Base-by-base conservation (phyloP, 2,113 vertebrate species). In the Ciconia stormi region DNA sequence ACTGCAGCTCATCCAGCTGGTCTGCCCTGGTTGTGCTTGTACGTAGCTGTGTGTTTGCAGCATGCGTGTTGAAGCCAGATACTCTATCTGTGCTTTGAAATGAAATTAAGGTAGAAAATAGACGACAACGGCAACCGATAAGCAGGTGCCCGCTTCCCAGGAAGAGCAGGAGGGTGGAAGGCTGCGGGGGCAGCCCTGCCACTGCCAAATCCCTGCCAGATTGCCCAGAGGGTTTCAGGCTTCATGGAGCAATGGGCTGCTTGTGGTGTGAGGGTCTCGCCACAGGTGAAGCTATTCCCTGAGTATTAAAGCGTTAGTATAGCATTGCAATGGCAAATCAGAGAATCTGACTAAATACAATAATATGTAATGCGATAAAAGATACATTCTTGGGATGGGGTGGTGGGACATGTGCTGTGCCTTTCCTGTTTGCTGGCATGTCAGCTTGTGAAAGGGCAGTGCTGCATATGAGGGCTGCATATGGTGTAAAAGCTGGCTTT, bases 1-100 rank as follows among this genome's bases (percentile, higher is more conserved):
- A 42, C 25, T 2, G 44, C 0, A 1, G 55, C 26, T 65, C 30
- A 59, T 32, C 23, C 18, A 36, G 46, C 65, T 3, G 1, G 34
- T 63, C 56, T 78, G 50, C 4, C 47, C 47, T 27, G 5, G n/a
- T 13, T 25, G 78, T 29, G n/a, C 47, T 85, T 0, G 1, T 11
- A 16, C 0, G 7, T 6, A 66, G 56, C 23, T 23, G 6, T n/a
- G 66, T 13, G 44, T 82, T 53, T 65, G 52, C 44, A 46, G 38
- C 21, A 21, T 0, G 3, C 0, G 3, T n/a, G 42, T 18, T 55
- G 34, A 50, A 38, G 23, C 40, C 40, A 87, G 65, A 34, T 36
- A 38, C 21, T 32, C 23, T 29, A 14, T 58, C 44, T 46, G 65
- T 25, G 40, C 29, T 63, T 69, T 69, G 42, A 62, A 79, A 80